Evolutionary conservation across 2,888 invertebrate genomes (phyloP).

Genomic region (Lasioglossum figueresi): DNA sequence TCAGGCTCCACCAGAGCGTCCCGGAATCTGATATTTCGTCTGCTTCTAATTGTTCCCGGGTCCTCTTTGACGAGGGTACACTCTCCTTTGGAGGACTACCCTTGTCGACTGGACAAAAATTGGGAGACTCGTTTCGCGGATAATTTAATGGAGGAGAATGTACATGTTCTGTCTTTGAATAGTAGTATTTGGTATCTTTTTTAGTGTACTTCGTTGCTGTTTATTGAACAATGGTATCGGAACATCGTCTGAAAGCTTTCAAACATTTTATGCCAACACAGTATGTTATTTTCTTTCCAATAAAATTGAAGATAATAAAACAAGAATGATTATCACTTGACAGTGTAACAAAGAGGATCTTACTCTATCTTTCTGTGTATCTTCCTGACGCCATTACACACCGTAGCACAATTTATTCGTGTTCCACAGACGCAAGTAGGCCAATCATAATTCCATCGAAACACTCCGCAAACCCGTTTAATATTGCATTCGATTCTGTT

Average conservation of each 20-base stretch:
- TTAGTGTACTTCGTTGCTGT: not conserved
- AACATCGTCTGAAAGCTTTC: not conserved
- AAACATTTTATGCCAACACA: not conserved
- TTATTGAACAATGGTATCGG: not conserved
- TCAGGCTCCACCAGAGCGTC: not conserved
- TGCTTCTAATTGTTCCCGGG: not conserved
- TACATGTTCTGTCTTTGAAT: not conserved
- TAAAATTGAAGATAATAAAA: not conserved
- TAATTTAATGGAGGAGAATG: not conserved
- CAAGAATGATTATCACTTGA: not conserved
- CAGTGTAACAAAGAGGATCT: not conserved
- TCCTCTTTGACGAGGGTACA: not conserved
- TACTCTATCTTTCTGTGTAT: not conserved
- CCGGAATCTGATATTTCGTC: not conserved
- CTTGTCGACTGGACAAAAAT: not conserved
- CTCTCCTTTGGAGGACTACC: not conserved
- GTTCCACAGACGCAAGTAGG: constrained; percentile 24
- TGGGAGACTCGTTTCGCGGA: not conserved
- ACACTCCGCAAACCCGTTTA: constrained; percentile 19
- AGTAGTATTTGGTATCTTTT: not conserved
- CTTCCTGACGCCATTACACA: not conserved
- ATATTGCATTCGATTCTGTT: constrained; percentile 22
- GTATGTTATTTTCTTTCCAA: not conserved
- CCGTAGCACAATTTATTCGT: not conserved
- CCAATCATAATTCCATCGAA: constrained; percentile 21